Evolutionary conservation across 2,113 vertebrate genomes (phyloP).

Genomic region (Phyllostomus discolor): DNA sequence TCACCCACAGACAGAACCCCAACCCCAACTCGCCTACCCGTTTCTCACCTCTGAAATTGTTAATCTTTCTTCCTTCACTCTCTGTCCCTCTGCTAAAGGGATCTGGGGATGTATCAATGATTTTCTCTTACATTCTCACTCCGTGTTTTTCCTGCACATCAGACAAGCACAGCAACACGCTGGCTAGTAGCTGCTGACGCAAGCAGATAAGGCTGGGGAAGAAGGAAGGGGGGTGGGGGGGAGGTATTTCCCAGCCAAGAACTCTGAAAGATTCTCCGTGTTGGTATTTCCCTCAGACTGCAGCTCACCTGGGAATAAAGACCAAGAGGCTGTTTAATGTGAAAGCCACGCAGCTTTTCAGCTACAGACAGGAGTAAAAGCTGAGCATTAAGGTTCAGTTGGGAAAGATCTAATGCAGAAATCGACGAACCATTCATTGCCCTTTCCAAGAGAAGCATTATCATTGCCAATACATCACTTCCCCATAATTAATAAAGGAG

Average conservation of each 20-base stretch:
- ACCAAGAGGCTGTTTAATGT: neutral
- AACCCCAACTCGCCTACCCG: neutral
- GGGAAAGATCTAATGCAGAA: slow-evolving; percentile 55
- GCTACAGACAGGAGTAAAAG: slow-evolving; percentile 45
- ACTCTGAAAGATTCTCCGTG: neutral
- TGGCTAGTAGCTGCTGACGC: slow-evolving; percentile 21
- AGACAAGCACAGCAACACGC: neutral
- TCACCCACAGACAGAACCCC: neutral
- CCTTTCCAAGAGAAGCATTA: slow-evolving; percentile 67
- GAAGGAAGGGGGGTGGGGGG: too few relatives aligned
- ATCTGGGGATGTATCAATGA: neutral
- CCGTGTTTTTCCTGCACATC: slow-evolving; percentile 20
- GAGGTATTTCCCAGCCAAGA: neutral
- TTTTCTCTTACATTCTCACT: neutral
- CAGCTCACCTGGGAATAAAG: slow-evolving; percentile 34
- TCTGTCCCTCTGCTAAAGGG: neutral
- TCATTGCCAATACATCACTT: slow-evolving; percentile 66
- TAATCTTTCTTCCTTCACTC: neutral
- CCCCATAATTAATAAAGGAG: slow-evolving; percentile 68
- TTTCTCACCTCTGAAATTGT: slow-evolving; percentile 41
- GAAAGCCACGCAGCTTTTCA: neutral
- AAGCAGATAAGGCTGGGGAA: neutral
- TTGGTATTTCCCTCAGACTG: slow-evolving; percentile 20
- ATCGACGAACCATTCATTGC: slow-evolving; percentile 64
- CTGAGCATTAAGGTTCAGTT: neutral